Percentiles rank a stretch among this genome's conserved stretches.
Evolutionary conservation across 2,888 invertebrate genomes (phyloP).

Genomic region (Leptinotarsa juncta): DNA sequence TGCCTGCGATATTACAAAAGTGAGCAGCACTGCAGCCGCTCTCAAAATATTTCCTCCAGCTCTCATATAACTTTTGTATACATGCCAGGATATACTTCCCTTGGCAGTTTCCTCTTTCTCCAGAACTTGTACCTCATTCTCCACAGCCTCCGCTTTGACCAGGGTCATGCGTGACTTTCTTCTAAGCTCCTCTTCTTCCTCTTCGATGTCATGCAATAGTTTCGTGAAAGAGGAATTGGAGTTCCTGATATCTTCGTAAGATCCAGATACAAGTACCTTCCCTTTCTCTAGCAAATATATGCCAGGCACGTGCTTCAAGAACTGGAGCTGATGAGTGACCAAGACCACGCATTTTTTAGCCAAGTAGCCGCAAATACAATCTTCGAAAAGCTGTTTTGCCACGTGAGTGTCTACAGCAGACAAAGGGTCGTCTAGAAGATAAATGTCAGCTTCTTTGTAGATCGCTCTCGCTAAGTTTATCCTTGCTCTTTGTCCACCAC

Average conservation of each 20-base stretch:
- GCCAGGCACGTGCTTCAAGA: conserved; percentile 70
- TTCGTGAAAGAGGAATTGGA: conserved; percentile 80
- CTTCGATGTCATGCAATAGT: conserved; percentile 43
- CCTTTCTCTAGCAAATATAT: conserved; percentile 71
- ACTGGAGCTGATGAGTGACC: conserved; percentile 80
- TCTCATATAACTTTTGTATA: conserved; percentile 78
- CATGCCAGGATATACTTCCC: conserved; percentile 67
- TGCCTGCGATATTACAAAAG: conserved; percentile 44
- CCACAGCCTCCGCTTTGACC: conserved; percentile 27
- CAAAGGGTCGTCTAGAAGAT: conserved; percentile 88
- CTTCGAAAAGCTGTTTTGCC: conserved; percentile 86
- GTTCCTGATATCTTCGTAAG: conserved; percentile 76
- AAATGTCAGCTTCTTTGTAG: conserved; percentile 86
- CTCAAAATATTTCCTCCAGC: conserved; percentile 75
- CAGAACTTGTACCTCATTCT: conserved; percentile 47
- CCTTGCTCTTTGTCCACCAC: conserved; percentile 87
- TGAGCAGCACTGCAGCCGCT: conserved; percentile 67
- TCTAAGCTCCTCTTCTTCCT: conserved; percentile 51
- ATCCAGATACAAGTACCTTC: conserved; percentile 71
- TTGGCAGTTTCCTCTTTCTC: conserved; percentile 71
- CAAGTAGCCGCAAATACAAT: conserved; percentile 75
- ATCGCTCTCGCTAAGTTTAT: conserved; percentile 88
- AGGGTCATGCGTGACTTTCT: conserved; percentile 61
- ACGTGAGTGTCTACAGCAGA: conserved; percentile 92
- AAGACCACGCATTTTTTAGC: conserved; percentile 77